phyloP scores from a whole-genome alignment of 2,113 vertebrate genomes.

The Gymnobelideus leadbeateri region DNA sequence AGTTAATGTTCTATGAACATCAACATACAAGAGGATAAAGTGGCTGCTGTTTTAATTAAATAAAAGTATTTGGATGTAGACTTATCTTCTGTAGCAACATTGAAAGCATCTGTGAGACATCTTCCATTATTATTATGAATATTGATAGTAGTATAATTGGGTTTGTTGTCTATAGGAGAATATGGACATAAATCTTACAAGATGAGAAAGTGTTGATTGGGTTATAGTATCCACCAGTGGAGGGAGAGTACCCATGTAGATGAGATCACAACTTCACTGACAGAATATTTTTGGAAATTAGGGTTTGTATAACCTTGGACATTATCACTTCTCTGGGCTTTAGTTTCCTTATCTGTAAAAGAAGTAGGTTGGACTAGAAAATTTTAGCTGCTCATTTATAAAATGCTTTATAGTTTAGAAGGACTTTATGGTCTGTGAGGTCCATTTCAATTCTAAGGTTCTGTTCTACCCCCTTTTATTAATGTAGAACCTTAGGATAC shows the following conservation, averaged over 20 bases:
- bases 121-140: background rate
- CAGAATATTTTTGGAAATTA: background rate
- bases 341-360: background rate
- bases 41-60: background rate
- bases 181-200: background rate
- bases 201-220: background rate
- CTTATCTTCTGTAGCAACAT: background rate
- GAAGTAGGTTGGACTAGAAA: background rate
- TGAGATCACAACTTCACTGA: background rate
- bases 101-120: background rate
- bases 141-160: background rate
- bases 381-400: background rate
- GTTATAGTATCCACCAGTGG: background rate
- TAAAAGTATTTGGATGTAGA: background rate
- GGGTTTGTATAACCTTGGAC: background rate
- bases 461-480: background rate
- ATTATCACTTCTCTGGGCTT: background rate
- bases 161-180: background rate
- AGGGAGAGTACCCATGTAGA: background rate
- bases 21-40: background rate
- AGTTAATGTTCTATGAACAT: background rate
- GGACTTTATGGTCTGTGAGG: background rate
- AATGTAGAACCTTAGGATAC: conserved; percentile 9
- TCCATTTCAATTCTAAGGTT: background rate
- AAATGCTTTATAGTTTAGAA: background rate